A percentile compares a stretch with the other conserved stretches of the same genome.
These are phyloP conservation scores for Eilema caniola DNA, from an alignment of 2,888 invertebrate species.

Conservation along the genomic window DNA sequence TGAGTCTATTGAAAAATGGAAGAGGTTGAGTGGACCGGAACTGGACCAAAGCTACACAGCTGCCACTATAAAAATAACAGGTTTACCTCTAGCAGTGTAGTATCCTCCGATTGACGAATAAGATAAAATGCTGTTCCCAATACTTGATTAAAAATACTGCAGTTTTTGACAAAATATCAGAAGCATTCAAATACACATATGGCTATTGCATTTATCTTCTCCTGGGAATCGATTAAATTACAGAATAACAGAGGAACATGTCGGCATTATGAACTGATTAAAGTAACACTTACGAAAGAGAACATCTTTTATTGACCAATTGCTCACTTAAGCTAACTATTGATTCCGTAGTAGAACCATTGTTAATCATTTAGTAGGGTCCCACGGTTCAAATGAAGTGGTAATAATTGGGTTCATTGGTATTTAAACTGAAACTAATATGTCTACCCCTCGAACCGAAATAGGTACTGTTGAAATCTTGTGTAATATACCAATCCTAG, in stretches of 20 bases:
- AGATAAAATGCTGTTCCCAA: too few species aligned
- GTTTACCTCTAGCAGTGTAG: too few species aligned
- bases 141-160: not conserved
- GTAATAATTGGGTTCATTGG: not conserved
- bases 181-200: not conserved
- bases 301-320: constrained; percentile 23
- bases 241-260: constrained; percentile 8
- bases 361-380: constrained; percentile 22
- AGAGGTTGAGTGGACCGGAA: too few species aligned
- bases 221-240: constrained; percentile 1
- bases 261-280: constrained; percentile 11
- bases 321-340: constrained; percentile 19
- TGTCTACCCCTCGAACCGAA: not conserved
- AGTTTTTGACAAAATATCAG: not conserved
- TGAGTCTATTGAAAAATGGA: too few species aligned
- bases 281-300: constrained; percentile 9
- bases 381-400: constrained; percentile 12
- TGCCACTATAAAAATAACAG: too few species aligned
- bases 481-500: not conserved
- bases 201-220: not conserved
- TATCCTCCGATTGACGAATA: not conserved
- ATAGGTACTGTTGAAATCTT: not conserved
- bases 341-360: constrained; percentile 18
- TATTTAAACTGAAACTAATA: constrained; percentile 1
- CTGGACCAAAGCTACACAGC: too few species aligned